Conservation (phyloP, 1,140 invertebrate species). For the Anagrus nilaparvatae region DNA sequence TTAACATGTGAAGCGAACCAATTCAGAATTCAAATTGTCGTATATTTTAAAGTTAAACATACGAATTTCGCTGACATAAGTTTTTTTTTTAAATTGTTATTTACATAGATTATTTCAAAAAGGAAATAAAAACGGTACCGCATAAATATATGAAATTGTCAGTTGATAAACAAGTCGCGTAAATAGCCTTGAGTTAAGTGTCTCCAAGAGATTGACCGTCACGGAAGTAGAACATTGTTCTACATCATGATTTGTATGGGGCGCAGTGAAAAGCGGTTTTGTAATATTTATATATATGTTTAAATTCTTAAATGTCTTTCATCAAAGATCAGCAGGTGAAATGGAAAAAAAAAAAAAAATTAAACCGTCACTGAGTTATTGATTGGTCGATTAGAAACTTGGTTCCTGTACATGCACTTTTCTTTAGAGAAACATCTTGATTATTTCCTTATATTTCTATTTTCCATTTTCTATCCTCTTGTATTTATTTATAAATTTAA, state of each 20-base stretch:
- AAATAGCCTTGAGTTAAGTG: constrained; percentile 4
- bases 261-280: constrained; percentile 26
- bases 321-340: not conserved
- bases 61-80: too few species aligned
- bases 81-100: too few species aligned
- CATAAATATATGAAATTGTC: not conserved
- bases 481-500: too few species aligned
- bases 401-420: not conserved
- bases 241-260: constrained; percentile 29
- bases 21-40: too few species aligned
- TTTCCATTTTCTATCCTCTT: too few species aligned
- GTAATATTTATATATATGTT: not conserved
- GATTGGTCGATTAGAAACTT: constrained; percentile 3
- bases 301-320: constrained; percentile 5
- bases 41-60: too few species aligned
- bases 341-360: not conserved
- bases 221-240: constrained; percentile 31
- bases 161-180: constrained; percentile 12
- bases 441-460: too few species aligned
- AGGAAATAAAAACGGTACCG: constrained; percentile 13
- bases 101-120: too few species aligned
- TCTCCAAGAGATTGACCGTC: not conserved
- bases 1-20: too few species aligned
- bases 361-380: not conserved
- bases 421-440: too few species aligned